These are phyloP conservation scores for Emmelina monodactyla DNA, from an alignment of 2,888 invertebrate genomes.

Conservation along the genomic window DNA sequence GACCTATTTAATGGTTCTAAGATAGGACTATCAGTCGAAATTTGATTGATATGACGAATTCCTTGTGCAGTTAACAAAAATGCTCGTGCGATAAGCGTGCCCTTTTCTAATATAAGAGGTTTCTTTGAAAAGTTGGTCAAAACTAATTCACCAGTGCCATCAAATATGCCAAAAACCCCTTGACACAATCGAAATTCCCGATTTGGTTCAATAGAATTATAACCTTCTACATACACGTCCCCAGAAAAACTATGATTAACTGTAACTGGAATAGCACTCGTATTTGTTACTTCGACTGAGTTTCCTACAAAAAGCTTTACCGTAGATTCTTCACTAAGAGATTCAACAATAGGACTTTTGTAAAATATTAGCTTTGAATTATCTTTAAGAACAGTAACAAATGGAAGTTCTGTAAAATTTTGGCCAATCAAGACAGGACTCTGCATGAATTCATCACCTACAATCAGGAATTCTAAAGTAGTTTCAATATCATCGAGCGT, in stretches of 20 bases:
- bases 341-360: constrained; percentile 7
- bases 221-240: constrained; percentile 12
- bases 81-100: constrained; percentile 8
- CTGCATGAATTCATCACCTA: constrained; percentile 6
- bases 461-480: constrained; percentile 6
- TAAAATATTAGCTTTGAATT: constrained; percentile 12
- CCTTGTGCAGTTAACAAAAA: constrained; percentile 5
- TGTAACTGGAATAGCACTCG: neutral
- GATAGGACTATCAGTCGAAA: constrained; percentile 2
- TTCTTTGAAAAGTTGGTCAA: constrained; percentile 1
- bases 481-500: constrained; percentile 13
- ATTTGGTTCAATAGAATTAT: constrained; percentile 9
- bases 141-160: constrained; percentile 9
- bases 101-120: constrained; percentile 5
- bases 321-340: neutral
- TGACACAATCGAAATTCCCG: constrained; percentile 9
- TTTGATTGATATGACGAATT: constrained; percentile 7
- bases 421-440: constrained; percentile 10
- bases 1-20: constrained; percentile 6
- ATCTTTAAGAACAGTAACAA: constrained; percentile 10
- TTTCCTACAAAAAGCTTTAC: neutral
- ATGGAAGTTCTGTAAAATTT: constrained; percentile 11
- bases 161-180: constrained; percentile 8
- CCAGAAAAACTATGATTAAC: constrained; percentile 7
- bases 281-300: neutral